Base-by-base conservation (phyloP, 1,140 invertebrate species). In the Zaprionus davidi region DNA sequence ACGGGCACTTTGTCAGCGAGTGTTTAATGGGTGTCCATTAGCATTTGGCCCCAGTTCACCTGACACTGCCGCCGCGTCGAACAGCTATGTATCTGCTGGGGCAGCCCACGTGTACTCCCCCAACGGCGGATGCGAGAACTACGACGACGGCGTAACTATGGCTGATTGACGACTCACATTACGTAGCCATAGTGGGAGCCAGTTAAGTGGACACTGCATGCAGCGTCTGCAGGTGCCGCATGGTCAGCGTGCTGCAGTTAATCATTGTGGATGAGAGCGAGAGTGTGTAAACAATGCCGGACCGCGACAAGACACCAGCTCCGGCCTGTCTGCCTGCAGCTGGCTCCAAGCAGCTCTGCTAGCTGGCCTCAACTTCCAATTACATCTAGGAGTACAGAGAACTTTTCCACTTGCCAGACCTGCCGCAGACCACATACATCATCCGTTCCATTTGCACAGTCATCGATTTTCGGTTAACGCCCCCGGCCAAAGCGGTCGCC, bases 61-160 rank as follows among this genome's bases (percentile, higher is more conserved):
- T 13, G n/a, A 49, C 62, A 49, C 53, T 36, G 15, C 4, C 15
- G 22, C 12, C 55, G 69, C 28, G 59, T 46, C 49, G 38, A 38
- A 77, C n/a, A 24, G 69, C 55, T n/a, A 22, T 31, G 93, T 93
- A 13, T n/a, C 38, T n/a, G 76, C 95, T 93, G 31, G 31, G 3
- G 31, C 9, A 34, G 31, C 7, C 41, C 15, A 41, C n/a, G 38
- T 41, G 41, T 17, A 44, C n/a, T 44, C 4, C 15, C 79, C 95
- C 95, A n/a, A 93, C 94, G 15, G 95, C 94, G 1, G 94, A 95
- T 3, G 69, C 95, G 53, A 83, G 95, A 28, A 94, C 94, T 2
- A 94, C 95, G 3, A 68, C 95, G 51, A 83, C 95, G 31, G 94
- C 94, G 12, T 94, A 95, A 81, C 84, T 86, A 3, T 70, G 79